These are phyloP conservation scores for Anorthoa munda DNA, from an alignment of 2,888 invertebrate genomes.

Conservation along the genomic window DNA sequence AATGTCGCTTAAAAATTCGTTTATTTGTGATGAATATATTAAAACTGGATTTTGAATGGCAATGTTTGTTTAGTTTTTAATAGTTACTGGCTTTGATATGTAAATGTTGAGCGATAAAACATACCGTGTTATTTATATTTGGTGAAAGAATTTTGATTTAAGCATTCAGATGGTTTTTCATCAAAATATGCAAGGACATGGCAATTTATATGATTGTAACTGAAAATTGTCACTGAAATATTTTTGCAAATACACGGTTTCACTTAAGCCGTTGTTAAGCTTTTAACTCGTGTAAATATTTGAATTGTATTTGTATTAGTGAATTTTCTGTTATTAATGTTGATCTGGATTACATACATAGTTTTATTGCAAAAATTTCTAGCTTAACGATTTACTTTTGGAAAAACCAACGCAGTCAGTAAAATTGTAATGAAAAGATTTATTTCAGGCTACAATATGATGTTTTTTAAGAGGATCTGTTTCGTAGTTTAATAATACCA, in stretches of 20 bases:
- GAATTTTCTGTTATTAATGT: conserved; percentile 24
- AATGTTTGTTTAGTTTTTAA: not conserved
- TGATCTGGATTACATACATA: conserved; percentile 12
- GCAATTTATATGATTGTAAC: conserved; percentile 13
- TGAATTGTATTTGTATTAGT: conserved; percentile 31
- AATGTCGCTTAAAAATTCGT: conserved; percentile 35
- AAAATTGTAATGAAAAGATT: not conserved
- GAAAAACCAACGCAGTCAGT: not conserved
- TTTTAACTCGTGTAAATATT: conserved; percentile 32
- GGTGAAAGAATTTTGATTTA: conserved; percentile 1
- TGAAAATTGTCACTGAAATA: conserved; percentile 38
- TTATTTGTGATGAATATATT: conserved; percentile 16
- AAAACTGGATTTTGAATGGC: not conserved
- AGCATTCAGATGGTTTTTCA: conserved; percentile 6
- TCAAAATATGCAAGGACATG: conserved; percentile 11
- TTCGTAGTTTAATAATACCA: not conserved
- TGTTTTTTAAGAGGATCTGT: no score
- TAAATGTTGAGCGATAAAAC: not conserved
- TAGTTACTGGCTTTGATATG: not conserved
- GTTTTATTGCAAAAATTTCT: not conserved
- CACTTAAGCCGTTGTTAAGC: conserved; percentile 41
- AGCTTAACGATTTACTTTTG: not conserved
- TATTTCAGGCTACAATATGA: no score
- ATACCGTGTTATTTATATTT: not conserved
- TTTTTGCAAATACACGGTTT: conserved; percentile 43